A percentile compares a stretch with the other conserved stretches of the same genome.
Conservation (phyloP, 2,113 vertebrate genomes). For the Notothenia coriiceps region DNA sequence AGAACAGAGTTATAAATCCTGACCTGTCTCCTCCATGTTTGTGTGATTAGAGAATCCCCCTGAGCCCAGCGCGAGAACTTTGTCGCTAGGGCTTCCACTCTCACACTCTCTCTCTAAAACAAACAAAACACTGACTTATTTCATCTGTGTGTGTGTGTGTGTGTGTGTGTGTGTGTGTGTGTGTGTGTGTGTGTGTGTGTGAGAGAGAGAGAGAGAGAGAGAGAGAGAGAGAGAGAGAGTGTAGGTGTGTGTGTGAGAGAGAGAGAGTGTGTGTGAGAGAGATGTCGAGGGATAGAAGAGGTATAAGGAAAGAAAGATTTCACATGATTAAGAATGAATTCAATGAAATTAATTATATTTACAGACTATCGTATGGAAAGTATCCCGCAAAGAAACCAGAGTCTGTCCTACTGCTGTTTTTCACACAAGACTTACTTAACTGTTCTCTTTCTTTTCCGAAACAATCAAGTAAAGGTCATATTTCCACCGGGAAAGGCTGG, state of each 20-base stretch:
- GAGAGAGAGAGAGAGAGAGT: too few species aligned
- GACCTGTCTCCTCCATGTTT: conserved; percentile 75
- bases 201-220: background rate
- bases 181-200: conserved; percentile 11
- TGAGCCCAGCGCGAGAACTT: conserved; percentile 80
- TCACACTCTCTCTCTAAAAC: conserved; percentile 67
- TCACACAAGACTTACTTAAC: conserved; percentile 19
- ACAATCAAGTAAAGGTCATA: conserved; percentile 47
- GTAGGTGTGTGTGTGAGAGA: too few species aligned
- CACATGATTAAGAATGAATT: conserved; percentile 19
- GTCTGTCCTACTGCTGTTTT: background rate
- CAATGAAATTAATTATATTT: background rate
- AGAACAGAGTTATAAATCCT: conserved; percentile 79
- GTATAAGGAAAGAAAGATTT: conserved; percentile 20
- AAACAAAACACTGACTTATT: conserved; percentile 69
- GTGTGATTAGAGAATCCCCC: conserved; percentile 77
- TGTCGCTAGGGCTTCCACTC: conserved; percentile 75
- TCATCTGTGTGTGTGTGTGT: conserved; percentile 38
- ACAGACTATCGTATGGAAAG: background rate
- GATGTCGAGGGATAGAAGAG: background rate
- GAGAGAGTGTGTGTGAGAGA: background rate
- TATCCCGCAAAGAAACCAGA: conserved; percentile 7
- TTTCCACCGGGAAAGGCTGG: conserved; percentile 51
- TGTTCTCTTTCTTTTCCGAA: conserved; percentile 51
- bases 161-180: conserved; percentile 45